Evolutionary conservation across 2,113 vertebrate species (phyloP), one percentile per base, ranked within the genome.

Genomic region (Erythrolamprus reginae): DNA sequence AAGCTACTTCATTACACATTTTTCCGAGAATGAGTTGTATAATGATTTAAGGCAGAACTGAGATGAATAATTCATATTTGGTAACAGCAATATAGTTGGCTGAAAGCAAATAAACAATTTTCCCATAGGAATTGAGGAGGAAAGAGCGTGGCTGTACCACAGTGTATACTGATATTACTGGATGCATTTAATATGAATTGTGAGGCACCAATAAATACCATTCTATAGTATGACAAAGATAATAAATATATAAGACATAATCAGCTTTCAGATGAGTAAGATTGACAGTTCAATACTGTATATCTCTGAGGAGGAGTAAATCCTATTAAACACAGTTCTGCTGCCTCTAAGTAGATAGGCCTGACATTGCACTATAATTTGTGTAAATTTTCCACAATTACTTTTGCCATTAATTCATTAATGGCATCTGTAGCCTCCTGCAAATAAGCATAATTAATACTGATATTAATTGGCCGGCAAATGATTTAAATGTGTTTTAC

Each of bases 331-430:
- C 83, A 50, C 6, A 47, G 45, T 28, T 28, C 61, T 48, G 26
- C 42, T 47, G 33, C 33, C 70, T 48, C 45, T 61, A 47, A 87
- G 23, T 58, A 58, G 42, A 24, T 42, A 50, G 45, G 17, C 10
- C 26, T 28, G 15, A 45, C 12, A 58, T n/a, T 61, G 23, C 23
- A 58, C 24, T 58, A 47, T 58, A 77, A 52, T 42, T 65, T 87
- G 21, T 88, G 0, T 56, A 50, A 56, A 1, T 2, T 50, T 47
- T 61, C 24, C 0, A 0, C 82, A 55, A 26, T 0, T 13, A 61
- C 28, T 7, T 38, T 0, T 88, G 53, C 19, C 28, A 3, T 4
- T 13, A 0, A 10, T 21, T 10, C 33, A 53, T 61, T 12, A 56
- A 4, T 89, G 2, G 0, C 45, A 0, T 87, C 0, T 0, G 0